Base-by-base conservation (phyloP, 2,797 vertebrate species). In the Holocentrus rufus region DNA sequence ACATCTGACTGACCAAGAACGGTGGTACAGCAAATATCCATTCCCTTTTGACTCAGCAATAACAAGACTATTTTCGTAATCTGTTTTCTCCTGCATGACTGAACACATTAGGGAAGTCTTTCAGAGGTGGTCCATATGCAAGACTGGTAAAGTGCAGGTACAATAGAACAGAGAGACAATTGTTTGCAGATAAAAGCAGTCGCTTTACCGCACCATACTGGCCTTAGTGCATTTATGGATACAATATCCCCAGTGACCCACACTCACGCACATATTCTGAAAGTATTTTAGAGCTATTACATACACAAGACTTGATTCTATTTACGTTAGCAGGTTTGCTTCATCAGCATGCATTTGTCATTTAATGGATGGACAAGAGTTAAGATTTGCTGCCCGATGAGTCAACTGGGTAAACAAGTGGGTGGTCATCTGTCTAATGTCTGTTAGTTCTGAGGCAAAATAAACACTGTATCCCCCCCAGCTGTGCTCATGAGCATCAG, bases 21-120 rank as follows among this genome's bases (percentile, higher is more conserved):
- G 18, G 27, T 67, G 58, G 74, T 71, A 72, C 59, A 75, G 67
- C 61, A 77, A 84, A 79, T 81, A 81, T 80, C 70, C 63, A 44
- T 71, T 81, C 81, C 42, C 55, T 69, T 80, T 72, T 87, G 83
- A 87, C 74, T 83, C 69, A 84, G 80, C 80, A 85, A 64, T 79
- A 77, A 80, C 50, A 73, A 27, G 50, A 46, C 22, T 31, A 63
- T 79, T 72, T 65, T 52, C 39, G 47, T 79, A 58, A 78, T 65
- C 65, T 65, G 47, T 30, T 80, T 71, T 30, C 65, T 62, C 22
- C 52, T 65, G 4, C 2, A 44, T 14, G 27, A 63, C 44, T 55
- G 13, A 74, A 74, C 11, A 67, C 55, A 77, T 3, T 25, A 42
- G n/a, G 70, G 63, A 73, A 39, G 5, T 20, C 47, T 63, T 54